These are phyloP conservation scores for Nemotelus nigrinus DNA, from an alignment of 2,888 invertebrate genomes.

Conservation along the genomic window DNA sequence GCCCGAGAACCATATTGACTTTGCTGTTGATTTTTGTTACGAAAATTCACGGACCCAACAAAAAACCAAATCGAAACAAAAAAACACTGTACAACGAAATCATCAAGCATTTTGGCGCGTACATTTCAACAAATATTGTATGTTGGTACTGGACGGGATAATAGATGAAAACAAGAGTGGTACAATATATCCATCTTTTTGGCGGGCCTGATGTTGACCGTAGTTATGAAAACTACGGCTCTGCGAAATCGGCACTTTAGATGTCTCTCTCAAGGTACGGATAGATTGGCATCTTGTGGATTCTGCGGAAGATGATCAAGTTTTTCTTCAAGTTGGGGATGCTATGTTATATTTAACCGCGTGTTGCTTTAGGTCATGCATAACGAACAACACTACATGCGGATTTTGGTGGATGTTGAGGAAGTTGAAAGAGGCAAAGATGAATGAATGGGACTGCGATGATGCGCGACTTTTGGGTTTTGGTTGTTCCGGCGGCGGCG, in stretches of 20 bases:
- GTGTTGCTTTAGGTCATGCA: constrained; percentile 33
- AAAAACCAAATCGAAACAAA: too few relatives aligned
- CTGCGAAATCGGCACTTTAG: constrained; percentile 21
- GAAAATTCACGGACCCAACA: too few relatives aligned
- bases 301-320: constrained; percentile 20
- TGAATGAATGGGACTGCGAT: constrained; percentile 8
- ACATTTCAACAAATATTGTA: constrained; percentile 19
- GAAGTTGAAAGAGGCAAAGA: constrained; percentile 2
- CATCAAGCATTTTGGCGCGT: background rate
- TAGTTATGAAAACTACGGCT: background rate
- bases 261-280: constrained; percentile 4
- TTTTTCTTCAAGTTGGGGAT: constrained; percentile 8
- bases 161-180: background rate
- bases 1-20: too few relatives aligned
- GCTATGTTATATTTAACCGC: constrained; percentile 16
- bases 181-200: background rate
- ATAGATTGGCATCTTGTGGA: constrained; percentile 34
- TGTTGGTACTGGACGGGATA: background rate
- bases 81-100: too few relatives aligned
- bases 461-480: background rate
- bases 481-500: background rate
- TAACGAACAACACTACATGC: background rate
- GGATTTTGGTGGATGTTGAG: background rate
- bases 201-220: background rate
- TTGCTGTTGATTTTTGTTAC: too few relatives aligned